Conservation (phyloP, 2,888 invertebrate genomes). For the Oligia latruncula region DNA sequence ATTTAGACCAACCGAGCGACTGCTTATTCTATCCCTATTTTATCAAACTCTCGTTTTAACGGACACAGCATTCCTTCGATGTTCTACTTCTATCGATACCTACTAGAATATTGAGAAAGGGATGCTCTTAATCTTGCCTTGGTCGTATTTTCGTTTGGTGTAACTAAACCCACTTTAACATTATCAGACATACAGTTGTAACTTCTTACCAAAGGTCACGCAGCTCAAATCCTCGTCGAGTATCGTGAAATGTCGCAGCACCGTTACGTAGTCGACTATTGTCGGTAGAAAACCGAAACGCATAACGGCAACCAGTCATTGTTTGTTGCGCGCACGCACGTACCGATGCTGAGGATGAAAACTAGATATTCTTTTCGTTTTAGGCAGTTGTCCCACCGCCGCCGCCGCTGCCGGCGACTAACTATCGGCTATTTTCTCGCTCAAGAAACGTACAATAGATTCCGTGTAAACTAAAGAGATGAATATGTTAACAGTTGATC, state of each 20-base stretch:
- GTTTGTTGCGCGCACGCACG: constrained; percentile 72
- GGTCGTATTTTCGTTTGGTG: not conserved
- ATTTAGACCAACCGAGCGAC: not conserved
- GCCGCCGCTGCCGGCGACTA: no score
- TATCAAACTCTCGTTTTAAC: not conserved
- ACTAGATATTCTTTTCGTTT: constrained; percentile 41
- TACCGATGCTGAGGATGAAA: constrained; percentile 49
- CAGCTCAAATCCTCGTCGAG: constrained; percentile 47
- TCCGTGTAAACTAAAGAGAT: no score
- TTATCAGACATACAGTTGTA: not conserved
- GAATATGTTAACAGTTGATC: no score
- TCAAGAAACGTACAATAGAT: no score
- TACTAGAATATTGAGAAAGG: not conserved
- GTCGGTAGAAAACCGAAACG: constrained; percentile 74
- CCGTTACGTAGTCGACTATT: constrained; percentile 76
- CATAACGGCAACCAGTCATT: constrained; percentile 76
- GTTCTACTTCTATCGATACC: not conserved
- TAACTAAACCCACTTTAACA: not conserved
- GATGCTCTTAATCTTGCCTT: not conserved
- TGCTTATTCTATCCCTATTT: not conserved
- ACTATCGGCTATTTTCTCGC: no score
- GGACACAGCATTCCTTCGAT: not conserved
- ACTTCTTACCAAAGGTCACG: constrained; percentile 42
- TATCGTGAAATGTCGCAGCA: constrained; percentile 83
- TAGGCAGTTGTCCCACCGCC: no score